A percentile compares a stretch with the other conserved stretches of the same genome.
Conservation (phyloP, 2,797 vertebrate genomes). For the Gymnothorax reevesii region DNA sequence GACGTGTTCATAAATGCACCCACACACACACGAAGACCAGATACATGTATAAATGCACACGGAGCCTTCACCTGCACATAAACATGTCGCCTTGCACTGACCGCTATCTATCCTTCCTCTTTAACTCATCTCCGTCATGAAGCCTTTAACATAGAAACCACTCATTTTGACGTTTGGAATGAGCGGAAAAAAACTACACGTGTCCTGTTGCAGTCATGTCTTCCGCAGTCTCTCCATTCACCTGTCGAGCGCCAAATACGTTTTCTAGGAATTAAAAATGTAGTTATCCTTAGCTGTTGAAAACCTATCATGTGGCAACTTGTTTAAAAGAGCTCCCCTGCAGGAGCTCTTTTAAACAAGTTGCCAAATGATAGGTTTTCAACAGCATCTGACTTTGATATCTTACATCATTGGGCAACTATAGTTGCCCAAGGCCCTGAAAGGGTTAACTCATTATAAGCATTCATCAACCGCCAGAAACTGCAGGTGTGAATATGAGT, state of each 20-base stretch:
- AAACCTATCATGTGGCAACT: no score
- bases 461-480: not conserved
- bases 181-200: not conserved
- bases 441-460: not conserved
- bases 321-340: no score
- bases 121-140: constrained; percentile 72
- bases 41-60: constrained; percentile 37
- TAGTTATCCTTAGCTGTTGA: no score
- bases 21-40: constrained; percentile 11
- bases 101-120: constrained; percentile 62
- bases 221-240: not conserved
- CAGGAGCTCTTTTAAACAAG: no score
- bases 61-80: constrained; percentile 45
- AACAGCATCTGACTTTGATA: no score
- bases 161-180: constrained; percentile 29
- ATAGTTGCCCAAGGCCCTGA: no score
- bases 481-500: not conserved
- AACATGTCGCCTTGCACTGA: constrained; percentile 43
- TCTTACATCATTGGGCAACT: no score
- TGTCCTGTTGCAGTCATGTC: not conserved
- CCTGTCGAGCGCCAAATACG: no score
- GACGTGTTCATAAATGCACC: constrained; percentile 38
- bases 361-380: no score
- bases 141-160: constrained; percentile 59
- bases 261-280: no score